phyloP scores from a whole-genome alignment of 2,888 invertebrate species.

The Diogma glabrata region DNA sequence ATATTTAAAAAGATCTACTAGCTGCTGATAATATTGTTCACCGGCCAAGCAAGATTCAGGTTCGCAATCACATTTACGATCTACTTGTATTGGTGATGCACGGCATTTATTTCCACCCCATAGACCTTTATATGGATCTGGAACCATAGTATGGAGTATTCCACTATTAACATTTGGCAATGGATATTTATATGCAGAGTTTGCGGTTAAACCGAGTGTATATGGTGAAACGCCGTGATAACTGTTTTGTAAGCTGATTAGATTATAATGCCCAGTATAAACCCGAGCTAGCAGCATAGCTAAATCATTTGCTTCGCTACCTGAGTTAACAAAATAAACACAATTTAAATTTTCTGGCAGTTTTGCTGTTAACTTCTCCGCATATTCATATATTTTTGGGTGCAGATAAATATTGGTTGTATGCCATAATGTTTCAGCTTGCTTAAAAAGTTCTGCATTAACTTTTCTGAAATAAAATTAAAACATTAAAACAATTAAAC shows the following conservation, averaged over 20 bases:
- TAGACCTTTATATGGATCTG: conserved; percentile 81
- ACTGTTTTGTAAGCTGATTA: conserved; percentile 74
- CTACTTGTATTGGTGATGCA: conserved; percentile 71
- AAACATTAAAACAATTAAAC: not conserved
- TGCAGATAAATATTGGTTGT: conserved; percentile 87
- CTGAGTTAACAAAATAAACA: conserved; percentile 90
- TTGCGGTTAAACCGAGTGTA: conserved; percentile 70
- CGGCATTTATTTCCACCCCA: conserved; percentile 85
- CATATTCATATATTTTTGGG: conserved; percentile 83
- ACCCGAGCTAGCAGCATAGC: conserved; percentile 78
- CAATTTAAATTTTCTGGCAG: conserved; percentile 80
- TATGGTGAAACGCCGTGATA: conserved; percentile 89
- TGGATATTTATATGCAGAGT: conserved; percentile 67
- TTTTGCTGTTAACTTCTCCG: conserved; percentile 64
- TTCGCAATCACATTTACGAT: conserved; percentile 53
- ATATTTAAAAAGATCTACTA: conserved; percentile 55
- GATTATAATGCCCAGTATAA: conserved; percentile 73
- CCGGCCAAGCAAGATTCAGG: conserved; percentile 55
- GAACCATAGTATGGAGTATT: conserved; percentile 79
- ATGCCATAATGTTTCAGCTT: conserved; percentile 77
- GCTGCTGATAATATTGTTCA: conserved; percentile 70
- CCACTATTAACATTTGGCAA: conserved; percentile 56
- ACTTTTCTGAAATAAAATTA: conserved; percentile 81
- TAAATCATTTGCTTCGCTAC: conserved; percentile 94
- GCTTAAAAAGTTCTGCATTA: conserved; percentile 62